A percentile compares a stretch with the other conserved stretches of the same genome.
Evolutionary conservation across 2,888 invertebrate species (phyloP).

Genomic region (Belgica antarctica): DNA sequence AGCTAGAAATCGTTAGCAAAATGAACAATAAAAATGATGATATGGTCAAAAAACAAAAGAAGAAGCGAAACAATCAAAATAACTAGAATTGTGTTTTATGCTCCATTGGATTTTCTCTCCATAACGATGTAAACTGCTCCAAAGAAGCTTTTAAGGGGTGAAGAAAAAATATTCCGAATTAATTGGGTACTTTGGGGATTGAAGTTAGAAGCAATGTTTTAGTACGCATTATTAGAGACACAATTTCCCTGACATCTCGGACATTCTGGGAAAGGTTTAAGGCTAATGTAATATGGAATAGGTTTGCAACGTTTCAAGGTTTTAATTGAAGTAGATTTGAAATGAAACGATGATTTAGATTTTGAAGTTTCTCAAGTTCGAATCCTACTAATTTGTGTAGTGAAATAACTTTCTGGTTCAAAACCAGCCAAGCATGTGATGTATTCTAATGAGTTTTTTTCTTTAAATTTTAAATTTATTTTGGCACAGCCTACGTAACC

Average conservation of each 20-base stretch:
- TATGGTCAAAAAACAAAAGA: slow-evolving; percentile 26
- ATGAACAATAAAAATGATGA: slow-evolving; percentile 37
- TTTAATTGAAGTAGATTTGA: no score
- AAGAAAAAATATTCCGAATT: slow-evolving; percentile 17
- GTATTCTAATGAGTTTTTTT: no score
- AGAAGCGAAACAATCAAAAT: slow-evolving; percentile 22
- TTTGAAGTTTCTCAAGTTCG: no score
- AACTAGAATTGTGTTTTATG: slow-evolving; percentile 21
- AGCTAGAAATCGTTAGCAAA: slow-evolving; percentile 34
- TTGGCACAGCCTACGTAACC: no score
- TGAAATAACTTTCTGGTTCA: no score
- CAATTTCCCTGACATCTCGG: background rate
- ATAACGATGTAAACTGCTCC: slow-evolving; percentile 26
- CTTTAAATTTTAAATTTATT: no score
- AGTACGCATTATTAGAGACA: slow-evolving; percentile 9
- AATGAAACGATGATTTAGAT: no score
- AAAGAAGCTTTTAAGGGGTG: no score
- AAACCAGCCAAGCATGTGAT: no score
- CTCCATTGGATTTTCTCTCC: slow-evolving; percentile 24
- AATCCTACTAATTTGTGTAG: no score
- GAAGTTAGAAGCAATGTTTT: background rate
- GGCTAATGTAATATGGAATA: no score
- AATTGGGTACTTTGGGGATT: slow-evolving; percentile 42
- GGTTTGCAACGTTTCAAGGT: background rate
- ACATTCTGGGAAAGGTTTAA: no score